Evolutionary conservation across 2,797 vertebrate genomes (phyloP).

Genomic region (Sebastes steindachneri): DNA sequence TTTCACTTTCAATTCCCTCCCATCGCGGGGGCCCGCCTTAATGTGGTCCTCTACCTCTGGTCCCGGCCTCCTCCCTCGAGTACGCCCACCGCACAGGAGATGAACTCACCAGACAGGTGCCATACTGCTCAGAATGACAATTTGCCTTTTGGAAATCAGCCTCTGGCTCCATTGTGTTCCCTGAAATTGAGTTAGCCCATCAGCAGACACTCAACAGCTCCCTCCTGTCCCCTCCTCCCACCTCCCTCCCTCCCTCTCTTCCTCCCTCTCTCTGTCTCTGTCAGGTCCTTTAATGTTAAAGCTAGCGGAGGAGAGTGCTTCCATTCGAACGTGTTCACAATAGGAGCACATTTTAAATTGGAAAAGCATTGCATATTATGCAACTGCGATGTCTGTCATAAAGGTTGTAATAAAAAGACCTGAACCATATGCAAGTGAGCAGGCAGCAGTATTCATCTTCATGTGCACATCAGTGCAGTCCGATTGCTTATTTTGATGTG

Average conservation of each 20-base stretch:
- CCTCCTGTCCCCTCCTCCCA: constrained; percentile 1
- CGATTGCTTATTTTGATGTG: constrained; percentile 18
- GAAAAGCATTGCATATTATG: constrained; percentile 27
- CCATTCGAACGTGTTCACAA: constrained; percentile 33
- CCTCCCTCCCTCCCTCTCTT: background rate
- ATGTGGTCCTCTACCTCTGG: constrained; percentile 41
- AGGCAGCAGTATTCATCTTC: constrained; percentile 8
- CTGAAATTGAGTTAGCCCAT: constrained; percentile 73
- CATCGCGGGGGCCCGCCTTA: constrained; percentile 42
- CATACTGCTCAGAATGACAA: constrained; percentile 69
- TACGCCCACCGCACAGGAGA: constrained; percentile 43
- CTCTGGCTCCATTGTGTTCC: constrained; percentile 70
- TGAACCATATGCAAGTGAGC: background rate
- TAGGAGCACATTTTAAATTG: constrained; percentile 28
- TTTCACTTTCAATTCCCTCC: constrained; percentile 72
- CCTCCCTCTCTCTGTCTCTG: constrained; percentile 19
- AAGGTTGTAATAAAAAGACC: constrained; percentile 28
- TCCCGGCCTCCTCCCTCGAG: constrained; percentile 9
- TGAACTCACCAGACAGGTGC: constrained; percentile 71
- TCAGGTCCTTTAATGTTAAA: constrained; percentile 47
- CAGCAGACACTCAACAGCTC: constrained; percentile 63
- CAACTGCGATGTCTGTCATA: constrained; percentile 31
- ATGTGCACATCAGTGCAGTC: constrained; percentile 4
- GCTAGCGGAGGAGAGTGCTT: constrained; percentile 29
- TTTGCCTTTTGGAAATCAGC: constrained; percentile 78